Evolutionary conservation across 2,113 vertebrate species (phyloP).

Genomic region (Lagopus leucura): DNA sequence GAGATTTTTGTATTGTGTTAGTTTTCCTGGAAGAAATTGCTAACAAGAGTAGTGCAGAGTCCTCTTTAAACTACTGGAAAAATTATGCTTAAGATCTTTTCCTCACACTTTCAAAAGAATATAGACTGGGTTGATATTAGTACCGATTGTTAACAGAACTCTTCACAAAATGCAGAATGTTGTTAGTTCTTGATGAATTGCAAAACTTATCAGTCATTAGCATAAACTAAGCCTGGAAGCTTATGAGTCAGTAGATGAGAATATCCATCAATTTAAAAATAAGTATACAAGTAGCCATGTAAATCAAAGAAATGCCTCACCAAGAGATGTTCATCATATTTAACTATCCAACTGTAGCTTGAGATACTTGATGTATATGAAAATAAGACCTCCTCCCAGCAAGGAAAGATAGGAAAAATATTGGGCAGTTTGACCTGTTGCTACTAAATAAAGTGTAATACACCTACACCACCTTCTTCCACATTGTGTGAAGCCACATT

Average conservation of each 20-base stretch:
- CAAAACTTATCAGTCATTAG: constrained; percentile 50
- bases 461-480: neutral
- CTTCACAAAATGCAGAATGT: constrained; percentile 41
- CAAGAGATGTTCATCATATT: neutral
- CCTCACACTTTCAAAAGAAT: neutral
- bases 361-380: neutral
- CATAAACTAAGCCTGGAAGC: constrained; percentile 34
- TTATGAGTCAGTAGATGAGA: constrained; percentile 26
- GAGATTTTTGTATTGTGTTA: neutral
- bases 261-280: constrained; percentile 50
- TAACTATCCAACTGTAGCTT: neutral
- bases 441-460: neutral
- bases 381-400: neutral
- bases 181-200: constrained; percentile 35
- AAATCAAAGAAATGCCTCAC: neutral
- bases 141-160: constrained; percentile 36
- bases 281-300: neutral
- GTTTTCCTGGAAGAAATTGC: neutral
- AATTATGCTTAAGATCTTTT: neutral
- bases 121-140: neutral
- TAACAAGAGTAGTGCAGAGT: neutral
- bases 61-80: neutral
- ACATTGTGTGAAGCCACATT: neutral
- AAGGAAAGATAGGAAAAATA: neutral
- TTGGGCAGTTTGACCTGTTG: neutral